Base-by-base conservation (phyloP, 2,888 invertebrate genomes). In the Hypena proboscidalis region DNA sequence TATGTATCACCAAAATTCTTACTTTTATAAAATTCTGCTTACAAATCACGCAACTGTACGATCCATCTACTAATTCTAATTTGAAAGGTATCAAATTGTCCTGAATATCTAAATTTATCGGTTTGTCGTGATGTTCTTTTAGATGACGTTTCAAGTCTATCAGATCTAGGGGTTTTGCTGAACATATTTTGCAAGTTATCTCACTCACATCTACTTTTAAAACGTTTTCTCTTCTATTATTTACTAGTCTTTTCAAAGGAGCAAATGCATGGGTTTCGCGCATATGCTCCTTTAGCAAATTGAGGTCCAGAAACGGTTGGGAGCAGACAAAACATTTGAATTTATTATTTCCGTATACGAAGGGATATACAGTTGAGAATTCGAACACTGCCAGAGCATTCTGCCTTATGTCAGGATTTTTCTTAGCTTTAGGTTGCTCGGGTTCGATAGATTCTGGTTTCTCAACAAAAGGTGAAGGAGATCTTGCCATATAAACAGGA, bases 1-100 rank as follows among this genome's bases (percentile, higher is more conserved):
- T 90, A 32, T 90, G 90, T 1, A 90, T 89, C 0, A 90, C 90
- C 10, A 90, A 61, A 23, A 84, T 81, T 1, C 90, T 68, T 0
- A 90, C 74, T 80, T 90, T 90, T 15, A 88, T 83, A 30, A 90
- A 90, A 3, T 53, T 74, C 31, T 86, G 72, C 0, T 82, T 72
- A 43, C 90, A 90, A 10, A 90, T 74, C 0, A 86, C 88, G 45
- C 90, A 90, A 45, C 71, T 77, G 47, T 84, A 89, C 0, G 78
- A 73, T 1, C 78, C 82, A 0, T 76, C 77, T 0, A 63, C 55
- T 0, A 74, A 54, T 4, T 82, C 80, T 0, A 90, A 51, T 47
- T 84, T 85, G 36, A 87, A 90, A 0, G 90, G 90, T 48, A 90
- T 89, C 52, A 90, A 74, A 47, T 90, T 90, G 37, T 90, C 90